phyloP scores from a whole-genome alignment of 2,113 vertebrate species.

The Pavo muticus region DNA sequence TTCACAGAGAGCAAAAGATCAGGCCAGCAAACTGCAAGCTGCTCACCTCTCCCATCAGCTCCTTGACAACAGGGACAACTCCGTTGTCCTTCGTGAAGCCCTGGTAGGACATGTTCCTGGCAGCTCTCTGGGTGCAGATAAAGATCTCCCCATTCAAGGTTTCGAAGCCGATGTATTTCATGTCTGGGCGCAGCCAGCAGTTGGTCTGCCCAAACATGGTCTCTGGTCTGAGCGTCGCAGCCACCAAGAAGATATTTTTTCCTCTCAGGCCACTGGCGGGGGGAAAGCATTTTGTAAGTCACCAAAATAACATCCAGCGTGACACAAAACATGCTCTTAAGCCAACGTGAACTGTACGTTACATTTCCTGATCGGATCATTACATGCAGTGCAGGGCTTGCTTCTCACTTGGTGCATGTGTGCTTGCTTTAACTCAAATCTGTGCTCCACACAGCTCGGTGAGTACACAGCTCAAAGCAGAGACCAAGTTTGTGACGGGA shows the following conservation, averaged over 20 bases:
- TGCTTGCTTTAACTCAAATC: not conserved
- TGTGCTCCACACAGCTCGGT: accelerated
- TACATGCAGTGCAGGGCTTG: not conserved
- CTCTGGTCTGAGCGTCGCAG: slow-evolving; percentile 95
- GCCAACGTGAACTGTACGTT: not conserved
- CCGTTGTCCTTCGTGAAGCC: slow-evolving; percentile 92
- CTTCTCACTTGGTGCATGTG: no score
- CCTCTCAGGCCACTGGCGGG: slow-evolving; percentile 86
- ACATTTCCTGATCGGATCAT: not conserved
- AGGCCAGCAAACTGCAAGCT: not conserved
- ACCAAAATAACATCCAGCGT: not conserved
- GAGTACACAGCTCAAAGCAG: not conserved
- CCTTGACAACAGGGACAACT: slow-evolving; percentile 89
- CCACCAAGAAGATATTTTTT: slow-evolving; percentile 92
- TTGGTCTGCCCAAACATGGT: slow-evolving; percentile 99
- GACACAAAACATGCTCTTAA: not conserved
- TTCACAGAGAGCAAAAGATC: not conserved
- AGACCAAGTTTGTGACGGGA: not conserved
- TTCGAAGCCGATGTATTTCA: slow-evolving; percentile 96
- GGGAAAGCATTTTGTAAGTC: not conserved
- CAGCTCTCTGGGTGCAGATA: slow-evolving; percentile 89
- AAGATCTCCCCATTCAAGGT: slow-evolving; percentile 86
- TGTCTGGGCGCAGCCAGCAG: slow-evolving; percentile 95
- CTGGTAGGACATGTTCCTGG: slow-evolving; percentile 97
- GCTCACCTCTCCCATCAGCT: slow-evolving; percentile 93